Conservation (phyloP, 2,888 invertebrate species). For the Xanthorhoe spadicearia region DNA sequence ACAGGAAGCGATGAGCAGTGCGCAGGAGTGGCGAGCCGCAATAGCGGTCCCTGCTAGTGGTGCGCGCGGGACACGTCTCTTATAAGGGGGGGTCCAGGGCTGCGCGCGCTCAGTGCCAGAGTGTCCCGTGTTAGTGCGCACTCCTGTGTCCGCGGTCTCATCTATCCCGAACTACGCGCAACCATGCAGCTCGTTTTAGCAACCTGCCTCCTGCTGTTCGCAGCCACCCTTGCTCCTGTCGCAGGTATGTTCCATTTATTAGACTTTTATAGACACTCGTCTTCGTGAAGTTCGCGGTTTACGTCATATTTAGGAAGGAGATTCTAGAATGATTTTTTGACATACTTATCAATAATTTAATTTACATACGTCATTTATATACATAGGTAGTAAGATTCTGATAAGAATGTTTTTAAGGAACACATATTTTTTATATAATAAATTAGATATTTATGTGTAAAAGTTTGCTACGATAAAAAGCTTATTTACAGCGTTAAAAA, state of each 20-base stretch:
- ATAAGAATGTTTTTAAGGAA: no score
- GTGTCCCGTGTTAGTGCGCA: constrained; percentile 81
- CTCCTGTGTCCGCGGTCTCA: constrained; percentile 62
- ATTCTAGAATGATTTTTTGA: neutral
- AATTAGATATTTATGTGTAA: no score
- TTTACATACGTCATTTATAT: no score
- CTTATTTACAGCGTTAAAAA: neutral
- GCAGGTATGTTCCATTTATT: constrained; percentile 76
- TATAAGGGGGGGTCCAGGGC: constrained; percentile 82
- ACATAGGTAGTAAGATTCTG: no score
- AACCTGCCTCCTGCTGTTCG: constrained; percentile 82
- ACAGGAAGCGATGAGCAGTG: constrained; percentile 60
- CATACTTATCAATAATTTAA: neutral
- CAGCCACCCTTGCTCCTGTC: constrained; percentile 79
- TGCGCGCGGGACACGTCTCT: constrained; percentile 79
- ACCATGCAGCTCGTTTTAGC: constrained; percentile 81
- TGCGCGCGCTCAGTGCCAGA: constrained; percentile 83
- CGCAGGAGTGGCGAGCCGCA: constrained; percentile 51
- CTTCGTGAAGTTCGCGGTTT: neutral
- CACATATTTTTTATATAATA: no score
- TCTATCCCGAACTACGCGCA: constrained; percentile 56
- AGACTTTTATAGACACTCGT: constrained; percentile 2
- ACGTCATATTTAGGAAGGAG: neutral
- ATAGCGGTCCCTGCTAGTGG: constrained; percentile 65
- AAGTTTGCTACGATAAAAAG: neutral